Conservation (phyloP, 2,888 invertebrate species). For the Drepanosiphum platanoidis region DNA sequence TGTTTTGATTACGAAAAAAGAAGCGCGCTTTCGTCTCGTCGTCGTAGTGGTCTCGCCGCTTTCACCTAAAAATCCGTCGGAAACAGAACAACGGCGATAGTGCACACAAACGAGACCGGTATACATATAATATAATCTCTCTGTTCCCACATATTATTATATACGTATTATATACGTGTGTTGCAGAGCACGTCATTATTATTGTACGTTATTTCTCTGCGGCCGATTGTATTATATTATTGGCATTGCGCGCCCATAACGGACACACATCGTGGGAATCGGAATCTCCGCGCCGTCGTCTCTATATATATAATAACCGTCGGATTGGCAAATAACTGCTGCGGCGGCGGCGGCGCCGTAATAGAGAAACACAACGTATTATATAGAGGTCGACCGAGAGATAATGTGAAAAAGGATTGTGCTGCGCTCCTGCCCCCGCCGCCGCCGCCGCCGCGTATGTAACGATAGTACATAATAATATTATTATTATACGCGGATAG, state of each 20-base stretch:
- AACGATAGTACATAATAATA: too few species aligned
- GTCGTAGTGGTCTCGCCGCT: constrained; percentile 24
- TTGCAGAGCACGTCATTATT: background rate
- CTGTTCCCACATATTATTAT: constrained; percentile 5
- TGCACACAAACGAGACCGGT: background rate
- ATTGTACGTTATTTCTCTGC: background rate
- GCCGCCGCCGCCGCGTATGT: too few species aligned
- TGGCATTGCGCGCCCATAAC: constrained; percentile 13
- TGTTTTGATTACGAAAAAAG: too few species aligned
- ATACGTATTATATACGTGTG: background rate
- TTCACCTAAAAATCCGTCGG: constrained; percentile 32
- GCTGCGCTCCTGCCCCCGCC: too few species aligned
- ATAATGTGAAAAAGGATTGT: background rate
- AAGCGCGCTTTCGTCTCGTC: too few species aligned
- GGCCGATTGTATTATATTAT: background rate
- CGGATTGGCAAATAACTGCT: constrained; percentile 48
- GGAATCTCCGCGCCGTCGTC: background rate
- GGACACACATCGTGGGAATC: constrained; percentile 50
- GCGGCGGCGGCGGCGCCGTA: background rate
- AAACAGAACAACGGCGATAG: background rate
- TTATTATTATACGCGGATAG: too few species aligned
- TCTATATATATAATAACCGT: too few species aligned
- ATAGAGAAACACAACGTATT: background rate
- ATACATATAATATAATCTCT: background rate
- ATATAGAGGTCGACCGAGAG: background rate